A percentile compares a stretch with the other conserved stretches of the same genome.
phyloP scores from a whole-genome alignment of 2,113 vertebrate genomes.

The Hirundichthys speculiger region DNA sequence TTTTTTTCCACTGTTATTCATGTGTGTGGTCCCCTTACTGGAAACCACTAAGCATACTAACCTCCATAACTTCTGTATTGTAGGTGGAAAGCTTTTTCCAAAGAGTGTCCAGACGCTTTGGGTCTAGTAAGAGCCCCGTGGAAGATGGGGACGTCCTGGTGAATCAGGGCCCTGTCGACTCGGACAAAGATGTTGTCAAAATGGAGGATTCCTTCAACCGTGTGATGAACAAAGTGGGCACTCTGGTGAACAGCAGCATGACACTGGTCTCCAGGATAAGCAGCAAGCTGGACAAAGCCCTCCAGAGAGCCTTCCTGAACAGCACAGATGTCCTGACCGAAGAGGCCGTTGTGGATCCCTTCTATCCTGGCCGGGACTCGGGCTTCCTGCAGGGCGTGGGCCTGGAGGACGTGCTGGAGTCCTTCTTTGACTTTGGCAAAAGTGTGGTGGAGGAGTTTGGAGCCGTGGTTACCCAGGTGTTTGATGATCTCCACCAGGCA shows the following conservation, averaged over 20 bases:
- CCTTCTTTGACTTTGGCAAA: slow-evolving; percentile 85
- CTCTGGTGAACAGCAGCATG: slow-evolving; percentile 82
- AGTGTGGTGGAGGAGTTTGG: slow-evolving; percentile 84
- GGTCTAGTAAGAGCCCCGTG: slow-evolving; percentile 58
- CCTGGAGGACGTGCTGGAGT: slow-evolving; percentile 83
- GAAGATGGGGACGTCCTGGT: slow-evolving; percentile 67
- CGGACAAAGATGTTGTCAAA: slow-evolving; percentile 77
- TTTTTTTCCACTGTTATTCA: no score
- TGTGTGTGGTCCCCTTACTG: no score
- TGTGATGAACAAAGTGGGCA: slow-evolving; percentile 73
- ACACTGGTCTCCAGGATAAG: slow-evolving; percentile 84
- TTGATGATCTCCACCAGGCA: slow-evolving; percentile 71
- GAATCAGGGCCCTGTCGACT: slow-evolving; percentile 55
- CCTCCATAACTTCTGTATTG: not conserved
- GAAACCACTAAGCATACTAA: not conserved
- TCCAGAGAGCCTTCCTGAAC: slow-evolving; percentile 84
- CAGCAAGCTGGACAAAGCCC: slow-evolving; percentile 81
- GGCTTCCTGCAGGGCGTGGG: slow-evolving; percentile 79
- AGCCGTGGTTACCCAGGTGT: slow-evolving; percentile 78
- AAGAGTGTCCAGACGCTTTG: slow-evolving; percentile 81
- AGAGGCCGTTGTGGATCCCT: slow-evolving; percentile 48
- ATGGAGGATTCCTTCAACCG: slow-evolving; percentile 84
- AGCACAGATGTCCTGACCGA: slow-evolving; percentile 29
- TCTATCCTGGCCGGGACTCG: slow-evolving; percentile 54
- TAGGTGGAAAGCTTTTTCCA: slow-evolving; percentile 87